phyloP scores from a whole-genome alignment of 2,888 invertebrate species.

The Steromphala cineraria region DNA sequence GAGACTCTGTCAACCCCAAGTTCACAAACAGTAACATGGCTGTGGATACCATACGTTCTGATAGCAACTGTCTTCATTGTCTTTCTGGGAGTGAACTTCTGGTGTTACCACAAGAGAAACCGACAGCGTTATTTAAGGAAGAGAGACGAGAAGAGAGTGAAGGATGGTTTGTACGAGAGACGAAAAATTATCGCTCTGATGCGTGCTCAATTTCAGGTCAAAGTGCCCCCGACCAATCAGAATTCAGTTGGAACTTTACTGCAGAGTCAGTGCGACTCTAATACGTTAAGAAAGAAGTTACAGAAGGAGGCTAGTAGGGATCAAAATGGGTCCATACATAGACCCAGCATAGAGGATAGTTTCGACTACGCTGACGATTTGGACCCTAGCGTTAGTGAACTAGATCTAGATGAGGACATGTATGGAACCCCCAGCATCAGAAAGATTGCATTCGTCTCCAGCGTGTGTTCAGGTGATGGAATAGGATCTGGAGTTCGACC shows the following conservation, averaged over 20 bases:
- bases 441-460: neutral
- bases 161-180: conserved; percentile 35
- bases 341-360: neutral
- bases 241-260: neutral
- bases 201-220: conserved; percentile 27
- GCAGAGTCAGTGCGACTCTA: neutral
- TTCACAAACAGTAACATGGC: conserved; percentile 23
- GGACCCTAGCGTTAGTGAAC: neutral
- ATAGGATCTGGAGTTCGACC: neutral
- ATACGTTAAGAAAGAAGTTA: neutral
- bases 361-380: neutral
- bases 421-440: neutral
- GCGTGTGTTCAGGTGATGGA: neutral
- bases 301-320: neutral
- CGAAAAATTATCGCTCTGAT: conserved; percentile 32
- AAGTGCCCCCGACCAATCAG: neutral
- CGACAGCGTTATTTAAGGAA: conserved; percentile 48
- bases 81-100: conserved; percentile 54
- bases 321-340: neutral
- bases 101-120: conserved; percentile 54
- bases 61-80: conserved; percentile 49
- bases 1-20: neutral
- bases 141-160: conserved; percentile 48
- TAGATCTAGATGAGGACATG: neutral
- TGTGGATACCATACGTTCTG: conserved; percentile 58